Base-by-base conservation (phyloP, 2,888 invertebrate genomes). In the Crocallis elinguaria region DNA sequence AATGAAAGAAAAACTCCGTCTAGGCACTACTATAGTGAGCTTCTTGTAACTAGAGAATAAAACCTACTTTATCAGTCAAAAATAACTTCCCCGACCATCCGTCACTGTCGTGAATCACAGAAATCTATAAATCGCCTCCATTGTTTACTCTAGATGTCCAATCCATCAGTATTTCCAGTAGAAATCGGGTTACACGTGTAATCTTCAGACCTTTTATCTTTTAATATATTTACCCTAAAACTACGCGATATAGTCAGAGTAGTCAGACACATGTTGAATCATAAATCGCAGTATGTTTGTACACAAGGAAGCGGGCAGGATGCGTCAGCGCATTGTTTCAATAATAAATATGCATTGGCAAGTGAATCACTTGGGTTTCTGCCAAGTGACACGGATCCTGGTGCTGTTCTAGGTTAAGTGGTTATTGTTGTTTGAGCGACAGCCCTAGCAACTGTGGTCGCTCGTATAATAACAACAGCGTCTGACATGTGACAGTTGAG, bases 381-480 rank as follows among this genome's bases (percentile, higher is more conserved):
- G 60, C 62, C 60, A 63, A 57, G 35, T 51, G 57, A 56, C 56
- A 62, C 49, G 49, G 43, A 37, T 57, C 38, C 36, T 39, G 43
- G 12, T 3, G 1, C 13, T 16, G 21, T 33, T 39, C 23, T 23
- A 23, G 51, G 44, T 14, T 46, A 42, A 52, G 46, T 52, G 52
- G 32, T 23, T 41, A 45, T 45, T 51, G 46, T 45, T 23, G 46
- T 45, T 17, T 8, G 41, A 41, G 25, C 32, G 46, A 46, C 52
- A 46, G 45, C 35, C 16, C 30, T 35, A 19, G 45, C 9, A 9
- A 19, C 11, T 9, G n/a, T n/a, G n/a, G n/a, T n/a, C n/a, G n/a
- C n/a, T n/a, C n/a, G n/a, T n/a, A n/a, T n/a, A n/a, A n/a, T n/a
- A n/a, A n/a, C n/a, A n/a, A n/a, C n/a, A n/a, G n/a, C n/a, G n/a